phyloP scores from a whole-genome alignment of 2,113 vertebrate species.

The Hydrolagus affinis region DNA sequence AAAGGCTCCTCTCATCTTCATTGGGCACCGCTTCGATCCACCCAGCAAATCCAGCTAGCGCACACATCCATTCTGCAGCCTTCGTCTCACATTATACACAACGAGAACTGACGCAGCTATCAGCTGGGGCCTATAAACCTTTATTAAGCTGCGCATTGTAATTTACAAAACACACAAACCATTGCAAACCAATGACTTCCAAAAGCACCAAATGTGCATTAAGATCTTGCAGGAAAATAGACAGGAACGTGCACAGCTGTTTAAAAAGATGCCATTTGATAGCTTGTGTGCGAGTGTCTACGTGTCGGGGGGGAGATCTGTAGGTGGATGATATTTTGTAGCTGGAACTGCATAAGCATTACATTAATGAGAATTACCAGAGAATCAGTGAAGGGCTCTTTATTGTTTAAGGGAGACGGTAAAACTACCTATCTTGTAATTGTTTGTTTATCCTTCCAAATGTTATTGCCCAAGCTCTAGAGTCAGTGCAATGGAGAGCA shows the following conservation, averaged over 20 bases:
- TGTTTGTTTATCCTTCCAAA: too few relatives aligned
- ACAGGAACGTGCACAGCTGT: not conserved
- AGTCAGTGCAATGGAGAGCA: too few relatives aligned
- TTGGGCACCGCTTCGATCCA: conserved; percentile 44
- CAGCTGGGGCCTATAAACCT: conserved; percentile 5
- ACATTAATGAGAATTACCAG: not conserved
- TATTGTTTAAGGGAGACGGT: not conserved
- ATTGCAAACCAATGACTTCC: not conserved
- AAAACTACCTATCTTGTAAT: too few relatives aligned
- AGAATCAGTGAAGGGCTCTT: not conserved
- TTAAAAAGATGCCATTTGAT: not conserved
- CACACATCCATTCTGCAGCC: conserved; percentile 24
- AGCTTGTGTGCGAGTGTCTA: too few relatives aligned
- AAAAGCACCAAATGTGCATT: not conserved
- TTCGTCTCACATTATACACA: conserved; percentile 14
- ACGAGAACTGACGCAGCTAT: not conserved
- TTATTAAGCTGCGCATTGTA: not conserved
- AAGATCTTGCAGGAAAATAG: not conserved
- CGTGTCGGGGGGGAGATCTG: not conserved
- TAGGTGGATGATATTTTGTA: not conserved
- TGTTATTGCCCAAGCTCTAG: too few relatives aligned
- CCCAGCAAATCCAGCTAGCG: conserved; percentile 40
- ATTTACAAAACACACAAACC: not conserved
- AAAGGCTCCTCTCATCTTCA: conserved; percentile 41
- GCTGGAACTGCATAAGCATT: not conserved